Base-by-base conservation (phyloP, 1,140 invertebrate species). In the Scaptodrosophila lebanonensis region DNA sequence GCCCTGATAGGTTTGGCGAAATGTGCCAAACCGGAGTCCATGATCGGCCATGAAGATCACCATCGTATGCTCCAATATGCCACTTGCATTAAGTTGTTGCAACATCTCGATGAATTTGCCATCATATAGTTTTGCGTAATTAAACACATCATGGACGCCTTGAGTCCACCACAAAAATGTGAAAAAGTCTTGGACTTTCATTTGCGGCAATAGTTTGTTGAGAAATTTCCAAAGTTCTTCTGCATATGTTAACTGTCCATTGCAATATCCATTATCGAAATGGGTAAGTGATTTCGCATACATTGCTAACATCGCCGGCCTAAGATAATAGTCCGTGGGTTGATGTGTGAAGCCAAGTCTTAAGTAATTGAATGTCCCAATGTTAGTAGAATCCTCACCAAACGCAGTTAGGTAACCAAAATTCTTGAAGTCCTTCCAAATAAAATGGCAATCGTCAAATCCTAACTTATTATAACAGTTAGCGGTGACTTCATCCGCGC, bases 41-140 rank as follows among this genome's bases (percentile, higher is more conserved):
- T 98, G 96, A 86, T 98, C 97, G 66, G 95, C 96, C 62, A 96
- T 88, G 7, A 97, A 89, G 11, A 98, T 88, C 0, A 98, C 71
- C 57, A 93, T 85, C 0, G 92, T 91, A 29, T 92, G 89, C 22
- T 93, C 89, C 40, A 93, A 82, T 5, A 90, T 86, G 0, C 90
- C 89, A 1, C 85, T 85, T 0, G 86, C 60, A 11, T 91, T 87
- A 11, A 94, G 60, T 3, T 87, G 72, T 38, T 88, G 83, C 5
- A 95, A 87, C 65, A 91, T 91, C 0, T 75, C 52, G 7, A 88
- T 51, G 35, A 92, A 89, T 17, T 85, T 82, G 0, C 86, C 56
- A 61, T 95, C 94, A 77, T 93, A 91, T 3, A 88, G 83, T 22
- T 90, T 90, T 0, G 91, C 89, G 13, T 91, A 91, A 63, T 93